Percentiles rank a stretch among this genome's conserved stretches.
phyloP scores from a whole-genome alignment of 2,113 vertebrate species.

The Motacilla alba region DNA sequence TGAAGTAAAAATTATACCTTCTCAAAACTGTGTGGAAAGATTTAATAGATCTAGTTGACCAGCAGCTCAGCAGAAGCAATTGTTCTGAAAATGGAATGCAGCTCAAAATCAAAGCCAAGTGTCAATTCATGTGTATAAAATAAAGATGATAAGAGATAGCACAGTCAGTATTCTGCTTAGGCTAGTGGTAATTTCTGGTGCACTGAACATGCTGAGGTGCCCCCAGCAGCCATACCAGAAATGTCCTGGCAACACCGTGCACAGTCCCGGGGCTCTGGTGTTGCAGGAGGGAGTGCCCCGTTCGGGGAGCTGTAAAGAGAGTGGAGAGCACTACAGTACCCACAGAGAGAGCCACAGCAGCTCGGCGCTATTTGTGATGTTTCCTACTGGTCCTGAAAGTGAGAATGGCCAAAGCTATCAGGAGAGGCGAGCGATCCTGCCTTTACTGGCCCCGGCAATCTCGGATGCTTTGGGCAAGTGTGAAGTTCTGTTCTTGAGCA shows the following conservation, averaged over 20 bases:
- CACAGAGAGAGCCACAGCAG: not conserved
- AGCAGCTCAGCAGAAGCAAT: not conserved
- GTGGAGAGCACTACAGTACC: not conserved
- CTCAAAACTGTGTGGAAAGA: not conserved
- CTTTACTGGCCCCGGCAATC: not conserved
- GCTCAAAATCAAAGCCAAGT: not conserved
- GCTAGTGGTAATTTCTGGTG: not conserved
- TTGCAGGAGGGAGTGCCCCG: not conserved
- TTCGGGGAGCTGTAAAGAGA: not conserved
- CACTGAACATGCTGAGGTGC: not conserved
- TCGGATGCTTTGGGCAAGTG: not conserved
- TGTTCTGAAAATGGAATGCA: not conserved
- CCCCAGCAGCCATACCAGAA: not conserved
- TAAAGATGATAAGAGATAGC: not conserved
- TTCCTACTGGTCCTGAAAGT: not conserved
- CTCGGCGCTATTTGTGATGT: accelerated
- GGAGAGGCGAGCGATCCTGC: accelerated
- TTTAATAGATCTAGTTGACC: not conserved
- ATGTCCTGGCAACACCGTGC: accelerated
- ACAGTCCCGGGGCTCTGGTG: not conserved
- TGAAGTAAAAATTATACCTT: not conserved
- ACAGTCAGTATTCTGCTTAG: not conserved
- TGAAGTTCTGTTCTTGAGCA: not conserved
- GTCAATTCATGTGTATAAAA: not conserved
- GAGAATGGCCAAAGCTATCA: not conserved